Evolutionary conservation across 2,797 vertebrate species (phyloP), one percentile per base, ranked within the genome.

Genomic region (Pterois miles): DNA sequence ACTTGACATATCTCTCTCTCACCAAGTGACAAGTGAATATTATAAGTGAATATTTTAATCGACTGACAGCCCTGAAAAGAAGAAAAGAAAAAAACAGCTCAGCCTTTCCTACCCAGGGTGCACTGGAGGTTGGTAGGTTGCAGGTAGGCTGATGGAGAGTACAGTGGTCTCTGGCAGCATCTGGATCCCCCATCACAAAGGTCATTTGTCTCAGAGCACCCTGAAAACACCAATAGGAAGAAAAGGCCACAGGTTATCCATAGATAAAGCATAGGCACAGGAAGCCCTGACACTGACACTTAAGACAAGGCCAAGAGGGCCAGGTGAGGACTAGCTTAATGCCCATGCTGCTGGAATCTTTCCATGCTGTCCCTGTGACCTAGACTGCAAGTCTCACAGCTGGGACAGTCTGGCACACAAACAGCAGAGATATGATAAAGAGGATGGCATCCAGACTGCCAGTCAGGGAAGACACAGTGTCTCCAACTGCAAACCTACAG

Each of bases 171-270:
- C 65, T 23, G 4, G 96, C 96, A 0, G 95, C 94, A 9, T 84
- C 82, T 4, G 95, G 83, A 60, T 96, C 94, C 14, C 95, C 96
- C 94, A 96, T 96, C 74, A 95, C 18, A 14, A 97, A 96, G 59
- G 88, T 93, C 82, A 97, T 87, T 71, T 96, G 95, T 25, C 93
- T 93, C n/a, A 96, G 77, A 27, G 92, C 74, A 1, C 96, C 96
- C 96, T 97, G 90, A 48, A 76, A 83, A 90, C 18, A 78, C 38
- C 86, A 57, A 80, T 27, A 53, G 33, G 8, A 50, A 50, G n/a
- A 50, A 50, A 50, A 50, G 48, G 48, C 22, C n/a, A 50, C 4
- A 11, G 48, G 48, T 50, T 50, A 50, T 50, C 8, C 48, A 22
- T 50, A 50, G n/a, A 8, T 50, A 50, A 50, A 22, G 48, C 48